Conservation (phyloP, 2,113 vertebrate genomes). For the Melanocharis versteri region DNA sequence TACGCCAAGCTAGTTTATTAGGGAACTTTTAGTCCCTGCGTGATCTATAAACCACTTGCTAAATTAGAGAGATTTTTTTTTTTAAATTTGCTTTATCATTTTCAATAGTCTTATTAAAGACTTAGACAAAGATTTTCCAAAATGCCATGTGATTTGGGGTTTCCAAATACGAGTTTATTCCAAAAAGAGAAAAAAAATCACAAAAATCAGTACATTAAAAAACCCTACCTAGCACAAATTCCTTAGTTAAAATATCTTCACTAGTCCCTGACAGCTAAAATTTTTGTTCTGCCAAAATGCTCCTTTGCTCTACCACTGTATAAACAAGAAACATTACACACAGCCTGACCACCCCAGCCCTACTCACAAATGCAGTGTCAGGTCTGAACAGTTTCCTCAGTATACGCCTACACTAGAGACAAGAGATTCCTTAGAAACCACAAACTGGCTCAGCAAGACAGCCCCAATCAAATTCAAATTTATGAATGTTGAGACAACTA, state of each 20-base stretch:
- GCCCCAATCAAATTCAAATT: neutral
- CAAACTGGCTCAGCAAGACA: neutral
- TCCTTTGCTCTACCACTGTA: neutral
- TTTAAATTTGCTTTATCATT: neutral
- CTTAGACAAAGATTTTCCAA: neutral
- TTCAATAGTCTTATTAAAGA: neutral
- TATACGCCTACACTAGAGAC: fast-evolving
- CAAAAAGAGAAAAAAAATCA: neutral
- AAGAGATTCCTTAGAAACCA: neutral
- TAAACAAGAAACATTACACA: neutral
- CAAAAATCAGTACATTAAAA: neutral
- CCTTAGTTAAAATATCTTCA: neutral
- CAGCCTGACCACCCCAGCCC: neutral
- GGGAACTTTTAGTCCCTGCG: neutral
- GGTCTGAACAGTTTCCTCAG: neutral
- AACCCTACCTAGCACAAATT: neutral
- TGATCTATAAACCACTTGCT: neutral
- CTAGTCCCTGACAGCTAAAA: neutral
- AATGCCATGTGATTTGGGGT: neutral
- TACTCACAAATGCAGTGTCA: neutral
- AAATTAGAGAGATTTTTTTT: neutral
- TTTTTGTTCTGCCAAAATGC: neutral
- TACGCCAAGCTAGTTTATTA: neutral
- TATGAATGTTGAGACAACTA: neutral
- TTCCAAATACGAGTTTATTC: neutral